Percentiles rank a stretch among this genome's conserved stretches.
phyloP scores from a whole-genome alignment of 2,797 vertebrate species.

The Epinephelus coioides region DNA sequence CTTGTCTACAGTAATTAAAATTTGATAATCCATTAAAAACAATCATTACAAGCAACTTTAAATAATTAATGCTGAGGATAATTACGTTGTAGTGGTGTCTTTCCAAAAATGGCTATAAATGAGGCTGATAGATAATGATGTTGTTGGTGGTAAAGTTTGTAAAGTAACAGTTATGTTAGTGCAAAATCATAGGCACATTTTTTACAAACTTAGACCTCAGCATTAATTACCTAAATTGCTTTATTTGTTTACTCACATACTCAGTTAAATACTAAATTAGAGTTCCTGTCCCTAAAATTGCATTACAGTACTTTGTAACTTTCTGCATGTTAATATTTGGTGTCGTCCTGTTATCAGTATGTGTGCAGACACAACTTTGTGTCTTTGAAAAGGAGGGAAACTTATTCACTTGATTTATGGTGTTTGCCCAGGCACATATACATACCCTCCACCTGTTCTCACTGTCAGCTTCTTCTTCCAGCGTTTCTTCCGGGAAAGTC shows the following conservation, averaged over 20 bases:
- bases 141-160: not conserved
- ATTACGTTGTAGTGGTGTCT: not conserved
- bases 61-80: not conserved
- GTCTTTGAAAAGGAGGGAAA: not conserved
- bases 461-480: conserved; percentile 27
- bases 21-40: conserved; percentile 14
- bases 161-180: not conserved
- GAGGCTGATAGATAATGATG: not conserved
- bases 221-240: not conserved
- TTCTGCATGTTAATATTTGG: not conserved
- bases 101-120: conserved; percentile 1
- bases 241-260: not conserved
- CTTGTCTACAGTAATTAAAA: not conserved
- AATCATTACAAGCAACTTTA: conserved; percentile 9
- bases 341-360: not conserved
- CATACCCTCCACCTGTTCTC: conserved; percentile 22
- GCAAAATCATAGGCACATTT: not conserved
- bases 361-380: conserved; percentile 12
- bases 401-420: conserved; percentile 5
- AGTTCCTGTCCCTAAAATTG: not conserved
- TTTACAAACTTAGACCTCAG: not conserved
- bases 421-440: conserved; percentile 3
- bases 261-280: not conserved
- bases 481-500: conserved; percentile 1
- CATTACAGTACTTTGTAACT: not conserved